Conservation (phyloP, 2,888 invertebrate species). For the Zaprionus lineosus region DNA sequence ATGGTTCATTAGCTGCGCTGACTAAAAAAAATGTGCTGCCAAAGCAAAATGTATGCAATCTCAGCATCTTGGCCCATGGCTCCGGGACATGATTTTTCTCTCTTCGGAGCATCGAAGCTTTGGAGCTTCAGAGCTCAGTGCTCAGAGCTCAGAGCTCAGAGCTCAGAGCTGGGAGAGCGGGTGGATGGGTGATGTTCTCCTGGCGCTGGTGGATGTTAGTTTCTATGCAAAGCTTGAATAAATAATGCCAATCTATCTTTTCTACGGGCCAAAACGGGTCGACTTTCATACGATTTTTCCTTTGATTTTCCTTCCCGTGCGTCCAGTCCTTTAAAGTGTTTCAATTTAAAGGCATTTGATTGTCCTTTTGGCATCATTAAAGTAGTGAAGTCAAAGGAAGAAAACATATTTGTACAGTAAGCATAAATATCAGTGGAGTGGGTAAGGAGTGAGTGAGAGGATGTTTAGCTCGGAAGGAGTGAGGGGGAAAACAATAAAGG, state of each 20-base stretch:
- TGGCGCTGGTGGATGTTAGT: no score
- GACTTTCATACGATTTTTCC: constrained; percentile 30
- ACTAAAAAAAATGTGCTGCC: constrained; percentile 69
- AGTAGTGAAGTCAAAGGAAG: background rate
- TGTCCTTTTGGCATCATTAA: constrained; percentile 23
- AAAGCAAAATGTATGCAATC: constrained; percentile 75
- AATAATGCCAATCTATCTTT: constrained; percentile 72
- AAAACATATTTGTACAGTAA: constrained; percentile 24
- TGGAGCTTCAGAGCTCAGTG: no score
- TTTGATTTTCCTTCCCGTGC: no score
- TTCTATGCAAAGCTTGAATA: constrained; percentile 64
- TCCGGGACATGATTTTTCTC: constrained; percentile 43
- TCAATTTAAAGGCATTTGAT: constrained; percentile 7
- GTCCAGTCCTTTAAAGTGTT: constrained; percentile 16
- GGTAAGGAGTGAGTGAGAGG: no score
- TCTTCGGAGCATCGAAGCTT: no score
- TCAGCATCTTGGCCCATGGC: constrained; percentile 51
- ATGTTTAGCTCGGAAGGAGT: no score
- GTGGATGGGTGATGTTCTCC: constrained; percentile 11
- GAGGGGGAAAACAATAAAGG: constrained; percentile 32
- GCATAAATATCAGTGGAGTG: no score
- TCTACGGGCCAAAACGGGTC: constrained; percentile 47
- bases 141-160: no score
- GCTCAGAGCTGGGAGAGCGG: background rate
- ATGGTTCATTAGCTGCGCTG: constrained; percentile 70